Base-by-base conservation (phyloP, 1,140 invertebrate genomes). In the Leucophenga varia region DNA sequence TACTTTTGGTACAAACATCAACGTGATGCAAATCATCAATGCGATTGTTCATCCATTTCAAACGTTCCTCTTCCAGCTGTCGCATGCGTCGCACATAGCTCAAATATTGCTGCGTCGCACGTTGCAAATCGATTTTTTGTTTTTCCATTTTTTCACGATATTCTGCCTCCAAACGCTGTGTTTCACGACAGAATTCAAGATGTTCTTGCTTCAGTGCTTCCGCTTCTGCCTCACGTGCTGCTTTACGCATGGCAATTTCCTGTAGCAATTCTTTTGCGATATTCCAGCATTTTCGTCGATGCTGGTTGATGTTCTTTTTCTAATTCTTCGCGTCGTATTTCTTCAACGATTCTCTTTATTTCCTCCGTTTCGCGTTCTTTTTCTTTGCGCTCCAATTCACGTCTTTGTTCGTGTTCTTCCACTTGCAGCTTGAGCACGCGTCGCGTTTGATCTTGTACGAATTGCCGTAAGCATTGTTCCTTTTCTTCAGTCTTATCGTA, bases 271-370 rank as follows among this genome's bases (percentile, higher is more conserved):
- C 69, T n/a, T 13, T 57, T 32, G 19, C 63, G 57, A 43, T 72
- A 69, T 7, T 44, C 46, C 6, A 35, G 4, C 5, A 52, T 52
- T 1, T 36, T 35, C 0, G 36, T 6, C 3, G 14, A 13, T 0
- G 19, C 36, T 6, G 28, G 14, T 3, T 20, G 36, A 28, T 67
- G 50, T 5, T 48, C 37, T 3, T 47, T 32, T 6, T 55, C 64
- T 22, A 72, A 67, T 10, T 69, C 47, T 47, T 72, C 64, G 1
- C 69, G 48, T 3, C 68, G 69, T 17, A 72, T 49, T 30, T 72
- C 61, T 28, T 72, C 68, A 7, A 72, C 17, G 1, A 64, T 13
- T 2, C 48, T 41, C 18, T 54, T 44, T 6, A 63, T 17, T 5
- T 55, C 38, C 2, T 54, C 40, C 1, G 48, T 49, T 10, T 72